phyloP scores from a whole-genome alignment of 2,888 invertebrate genomes.

The Isotomurus palustris region DNA sequence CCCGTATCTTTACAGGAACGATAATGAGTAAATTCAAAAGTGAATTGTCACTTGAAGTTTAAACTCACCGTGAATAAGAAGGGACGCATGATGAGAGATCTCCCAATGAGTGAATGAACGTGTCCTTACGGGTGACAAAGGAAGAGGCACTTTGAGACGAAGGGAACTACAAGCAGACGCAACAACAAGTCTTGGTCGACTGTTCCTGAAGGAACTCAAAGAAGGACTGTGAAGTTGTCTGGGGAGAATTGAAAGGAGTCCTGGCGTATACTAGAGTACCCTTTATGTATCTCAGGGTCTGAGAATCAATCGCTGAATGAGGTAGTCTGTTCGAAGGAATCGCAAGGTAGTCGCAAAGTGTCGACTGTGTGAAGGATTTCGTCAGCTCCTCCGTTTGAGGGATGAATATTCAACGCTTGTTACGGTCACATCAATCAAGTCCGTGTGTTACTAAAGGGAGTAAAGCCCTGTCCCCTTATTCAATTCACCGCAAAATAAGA shows the following conservation, averaged over 20 bases:
- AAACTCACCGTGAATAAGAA: not conserved
- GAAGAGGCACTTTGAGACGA: not conserved
- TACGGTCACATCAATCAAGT: not conserved
- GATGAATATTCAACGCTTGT: not conserved
- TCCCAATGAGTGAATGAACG: not conserved
- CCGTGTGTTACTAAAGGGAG: not conserved
- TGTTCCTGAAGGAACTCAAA: too few species aligned
- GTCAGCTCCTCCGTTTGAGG: too few species aligned
- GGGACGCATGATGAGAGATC: not conserved
- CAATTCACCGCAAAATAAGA: constrained; percentile 42
- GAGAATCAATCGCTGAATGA: too few species aligned
- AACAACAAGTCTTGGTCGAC: not conserved
- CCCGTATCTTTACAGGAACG: too few species aligned
- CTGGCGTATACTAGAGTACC: too few species aligned
- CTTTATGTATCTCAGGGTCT: too few species aligned
- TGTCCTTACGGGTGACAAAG: too few species aligned
- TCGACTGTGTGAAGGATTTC: too few species aligned
- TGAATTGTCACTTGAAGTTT: not conserved
- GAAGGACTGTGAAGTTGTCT: too few species aligned
- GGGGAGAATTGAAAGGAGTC: too few species aligned
- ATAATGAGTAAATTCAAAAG: not conserved
- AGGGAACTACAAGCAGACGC: not conserved
- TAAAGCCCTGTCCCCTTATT: not conserved
- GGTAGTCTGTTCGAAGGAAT: too few species aligned
- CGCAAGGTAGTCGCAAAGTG: not conserved